Percentiles rank a stretch among this genome's conserved stretches.
Conservation (phyloP, 1,140 invertebrate species). For the Drosophila yakuba region DNA sequence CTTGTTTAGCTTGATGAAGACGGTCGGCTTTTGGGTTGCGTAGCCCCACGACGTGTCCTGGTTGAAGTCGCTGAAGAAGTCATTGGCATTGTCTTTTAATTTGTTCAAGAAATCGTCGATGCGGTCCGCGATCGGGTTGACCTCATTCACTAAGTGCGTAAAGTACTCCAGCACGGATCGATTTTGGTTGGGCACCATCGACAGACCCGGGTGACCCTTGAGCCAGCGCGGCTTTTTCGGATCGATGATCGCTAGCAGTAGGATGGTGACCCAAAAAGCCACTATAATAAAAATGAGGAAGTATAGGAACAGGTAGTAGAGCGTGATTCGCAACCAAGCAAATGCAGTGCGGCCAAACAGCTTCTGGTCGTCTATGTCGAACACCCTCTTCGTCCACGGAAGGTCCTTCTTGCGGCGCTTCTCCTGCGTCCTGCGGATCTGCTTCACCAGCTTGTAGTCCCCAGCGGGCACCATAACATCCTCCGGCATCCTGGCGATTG, state of each 20-base stretch:
- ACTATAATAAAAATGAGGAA: neutral
- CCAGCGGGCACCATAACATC: conserved; percentile 37
- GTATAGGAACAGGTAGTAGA: conserved; percentile 53
- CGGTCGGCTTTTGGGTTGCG: conserved; percentile 7
- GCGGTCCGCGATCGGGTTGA: conserved; percentile 25
- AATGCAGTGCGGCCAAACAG: conserved; percentile 39
- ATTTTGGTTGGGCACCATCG: conserved; percentile 17
- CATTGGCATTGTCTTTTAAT: conserved; percentile 4
- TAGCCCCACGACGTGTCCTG: conserved; percentile 55
- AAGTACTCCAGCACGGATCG: neutral
- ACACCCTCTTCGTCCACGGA: conserved; percentile 53
- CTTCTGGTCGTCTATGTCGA: conserved; percentile 44
- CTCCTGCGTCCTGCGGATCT: conserved; percentile 39
- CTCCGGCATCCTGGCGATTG: conserved; percentile 25
- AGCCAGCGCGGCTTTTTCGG: neutral
- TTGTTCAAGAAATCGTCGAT: conserved; percentile 27
- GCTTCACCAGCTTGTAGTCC: conserved; percentile 44
- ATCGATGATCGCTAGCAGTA: neutral
- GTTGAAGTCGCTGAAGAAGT: conserved; percentile 38
- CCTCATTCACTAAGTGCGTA: neutral
- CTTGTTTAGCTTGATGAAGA: conserved; percentile 57
- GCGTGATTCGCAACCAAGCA: conserved; percentile 44
- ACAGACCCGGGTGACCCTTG: conserved; percentile 45
- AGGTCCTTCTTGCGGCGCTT: conserved; percentile 34
- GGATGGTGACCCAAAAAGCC: neutral